A percentile compares a stretch with the other conserved stretches of the same genome.
phyloP scores from a whole-genome alignment of 1,140 invertebrate species.

The Drosophila bocki region DNA sequence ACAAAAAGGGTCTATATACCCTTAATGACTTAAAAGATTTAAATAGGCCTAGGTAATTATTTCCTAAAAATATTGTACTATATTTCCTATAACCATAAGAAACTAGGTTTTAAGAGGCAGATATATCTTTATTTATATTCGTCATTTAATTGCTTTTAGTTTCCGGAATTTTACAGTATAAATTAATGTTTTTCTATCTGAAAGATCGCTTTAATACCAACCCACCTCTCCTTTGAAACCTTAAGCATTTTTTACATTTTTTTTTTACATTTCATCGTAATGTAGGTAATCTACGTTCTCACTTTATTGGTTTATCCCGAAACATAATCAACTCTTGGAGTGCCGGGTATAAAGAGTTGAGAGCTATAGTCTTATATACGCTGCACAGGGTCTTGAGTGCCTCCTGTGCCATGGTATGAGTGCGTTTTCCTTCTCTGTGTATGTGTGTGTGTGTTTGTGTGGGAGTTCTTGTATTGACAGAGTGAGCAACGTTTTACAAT shows the following conservation, averaged over 20 bases:
- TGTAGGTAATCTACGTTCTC: neutral
- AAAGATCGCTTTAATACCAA: neutral
- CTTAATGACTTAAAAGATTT: too few relatives aligned
- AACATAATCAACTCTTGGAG: neutral
- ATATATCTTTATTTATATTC: neutral
- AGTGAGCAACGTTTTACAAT: constrained; percentile 52
- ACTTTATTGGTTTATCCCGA: constrained; percentile 8
- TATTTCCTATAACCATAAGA: neutral
- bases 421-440: constrained; percentile 9
- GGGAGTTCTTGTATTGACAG: constrained; percentile 63
- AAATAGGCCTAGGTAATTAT: too few relatives aligned
- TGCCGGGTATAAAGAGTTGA: constrained; percentile 32
- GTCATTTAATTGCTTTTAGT: neutral
- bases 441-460: constrained; percentile 37
- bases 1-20: too few relatives aligned
- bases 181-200: neutral
- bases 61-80: too few relatives aligned
- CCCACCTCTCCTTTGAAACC: neutral
- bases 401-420: constrained; percentile 16
- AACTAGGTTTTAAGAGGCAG: neutral
- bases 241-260: neutral
- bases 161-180: neutral
- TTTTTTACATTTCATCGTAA: neutral
- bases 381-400: constrained; percentile 7
- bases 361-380: constrained; percentile 16